Evolutionary conservation across 2,797 vertebrate genomes (phyloP).

Genomic region (Halcyon badia): DNA sequence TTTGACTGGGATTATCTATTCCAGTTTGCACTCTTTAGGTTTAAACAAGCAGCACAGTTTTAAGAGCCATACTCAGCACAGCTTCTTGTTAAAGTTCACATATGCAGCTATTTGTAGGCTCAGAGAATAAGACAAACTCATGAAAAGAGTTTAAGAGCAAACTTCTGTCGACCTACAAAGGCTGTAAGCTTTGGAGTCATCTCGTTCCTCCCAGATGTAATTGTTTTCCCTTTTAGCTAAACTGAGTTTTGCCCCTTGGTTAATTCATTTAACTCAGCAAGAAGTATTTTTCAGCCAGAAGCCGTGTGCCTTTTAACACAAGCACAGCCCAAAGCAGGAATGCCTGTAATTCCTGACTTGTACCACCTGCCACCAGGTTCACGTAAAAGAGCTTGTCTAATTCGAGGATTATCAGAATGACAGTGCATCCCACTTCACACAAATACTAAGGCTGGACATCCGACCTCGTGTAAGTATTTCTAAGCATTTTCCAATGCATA

Average conservation of each 20-base stretch:
- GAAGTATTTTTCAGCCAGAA: constrained; percentile 60
- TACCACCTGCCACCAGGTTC: constrained; percentile 81
- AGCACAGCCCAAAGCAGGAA: constrained; percentile 83
- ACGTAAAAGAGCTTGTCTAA: constrained; percentile 66
- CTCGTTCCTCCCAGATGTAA: neutral
- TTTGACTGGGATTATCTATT: neutral
- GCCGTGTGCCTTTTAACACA: constrained; percentile 63
- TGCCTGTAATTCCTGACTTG: constrained; percentile 86
- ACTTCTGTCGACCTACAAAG: neutral
- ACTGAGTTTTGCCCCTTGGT: constrained; percentile 34
- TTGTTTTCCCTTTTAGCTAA: constrained; percentile 1
- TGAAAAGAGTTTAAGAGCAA: neutral
- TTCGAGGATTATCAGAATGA: constrained; percentile 61
- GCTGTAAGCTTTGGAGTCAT: neutral
- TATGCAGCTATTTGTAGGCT: neutral
- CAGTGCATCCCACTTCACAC: constrained; percentile 7
- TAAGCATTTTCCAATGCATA: neutral
- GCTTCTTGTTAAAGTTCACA: neutral
- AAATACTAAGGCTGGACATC: neutral
- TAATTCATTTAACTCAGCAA: constrained; percentile 49
- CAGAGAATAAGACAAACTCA: neutral
- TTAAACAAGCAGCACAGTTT: neutral
- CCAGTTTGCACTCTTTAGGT: neutral
- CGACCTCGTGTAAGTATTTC: neutral
- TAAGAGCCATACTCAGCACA: neutral